phyloP scores from a whole-genome alignment of 2,797 vertebrate genomes.

The Caiman crocodilus region DNA sequence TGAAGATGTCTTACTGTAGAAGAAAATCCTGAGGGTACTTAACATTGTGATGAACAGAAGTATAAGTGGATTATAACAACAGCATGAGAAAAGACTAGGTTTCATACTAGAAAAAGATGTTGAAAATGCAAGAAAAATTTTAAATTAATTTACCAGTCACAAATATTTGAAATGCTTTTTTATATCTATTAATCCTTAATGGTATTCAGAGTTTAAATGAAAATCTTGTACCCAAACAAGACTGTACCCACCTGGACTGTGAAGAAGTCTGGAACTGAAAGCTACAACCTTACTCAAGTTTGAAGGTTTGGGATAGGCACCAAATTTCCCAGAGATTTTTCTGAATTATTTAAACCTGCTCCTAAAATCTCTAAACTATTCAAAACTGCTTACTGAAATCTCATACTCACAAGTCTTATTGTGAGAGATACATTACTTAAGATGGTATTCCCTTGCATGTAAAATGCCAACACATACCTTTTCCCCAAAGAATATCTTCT shows the following conservation, averaged over 20 bases:
- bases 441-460: too few relatives aligned
- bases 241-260: neutral
- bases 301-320: too few relatives aligned
- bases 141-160: constrained; percentile 41
- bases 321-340: too few relatives aligned
- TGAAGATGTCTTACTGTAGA: constrained; percentile 30
- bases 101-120: constrained; percentile 63
- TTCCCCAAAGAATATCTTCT: too few relatives aligned
- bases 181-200: neutral
- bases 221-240: neutral
- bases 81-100: constrained; percentile 30
- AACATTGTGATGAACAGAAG: constrained; percentile 66
- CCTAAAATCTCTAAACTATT: too few relatives aligned
- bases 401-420: too few relatives aligned
- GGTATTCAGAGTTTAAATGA: neutral
- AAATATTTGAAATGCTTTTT: constrained; percentile 14
- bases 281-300: too few relatives aligned
- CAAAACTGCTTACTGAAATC: too few relatives aligned
- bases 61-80: constrained; percentile 54
- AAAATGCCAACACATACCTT: too few relatives aligned
- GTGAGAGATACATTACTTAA: too few relatives aligned
- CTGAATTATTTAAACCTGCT: too few relatives aligned
- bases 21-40: constrained; percentile 23
- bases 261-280: neutral
- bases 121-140: constrained; percentile 66